Evolutionary conservation across 2,888 invertebrate species (phyloP), one percentile per base, ranked within the genome.

Genomic region (Laspeyria flexula): DNA sequence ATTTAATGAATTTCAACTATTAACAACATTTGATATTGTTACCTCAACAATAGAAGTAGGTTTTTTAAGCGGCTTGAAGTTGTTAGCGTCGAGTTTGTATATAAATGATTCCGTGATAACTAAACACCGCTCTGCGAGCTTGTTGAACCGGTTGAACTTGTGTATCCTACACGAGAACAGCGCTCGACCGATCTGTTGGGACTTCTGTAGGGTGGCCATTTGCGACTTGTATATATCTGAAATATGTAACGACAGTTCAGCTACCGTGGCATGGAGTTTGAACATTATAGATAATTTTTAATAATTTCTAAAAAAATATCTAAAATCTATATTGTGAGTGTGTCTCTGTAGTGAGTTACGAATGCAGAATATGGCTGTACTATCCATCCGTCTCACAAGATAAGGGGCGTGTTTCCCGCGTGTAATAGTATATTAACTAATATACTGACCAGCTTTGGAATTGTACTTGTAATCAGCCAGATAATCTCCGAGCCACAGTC

Each of bases 51-150:
- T 95, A 3, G 95, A 94, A 67, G 96, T 95, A n/a, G 96, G 96
- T 68, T 96, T 96, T 82, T 96, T 97, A 94, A 99, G 95, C 37
- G 96, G 95, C 76, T 96, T 97, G 86, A 98, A 99, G 75, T 96
- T 98, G 69, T 94, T 88, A 1, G 95, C 94, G 74, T 99, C 98
- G 69, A 99, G 90, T 81, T 99, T 99, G 89, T 96, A 98, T 64
- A 99, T 94, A 25, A 94, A 95, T 15, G 94, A 93, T 65, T 98
- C 98, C 0, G 98, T 98, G 57, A 99, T 91, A 23, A 98, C 93
- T 60, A 99, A 88, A n/a, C 97, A 97, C 47, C 99, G 94, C 81
- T 98, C 97, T 0, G 98, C 96, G 77, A 95, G 94, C 85, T 97
- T 97, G 88, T 96, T 96, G 88, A 93, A 94, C 16, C 93, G 73